Evolutionary conservation across 2,888 invertebrate genomes (phyloP).

Genomic region (Noctua fimbriata): DNA sequence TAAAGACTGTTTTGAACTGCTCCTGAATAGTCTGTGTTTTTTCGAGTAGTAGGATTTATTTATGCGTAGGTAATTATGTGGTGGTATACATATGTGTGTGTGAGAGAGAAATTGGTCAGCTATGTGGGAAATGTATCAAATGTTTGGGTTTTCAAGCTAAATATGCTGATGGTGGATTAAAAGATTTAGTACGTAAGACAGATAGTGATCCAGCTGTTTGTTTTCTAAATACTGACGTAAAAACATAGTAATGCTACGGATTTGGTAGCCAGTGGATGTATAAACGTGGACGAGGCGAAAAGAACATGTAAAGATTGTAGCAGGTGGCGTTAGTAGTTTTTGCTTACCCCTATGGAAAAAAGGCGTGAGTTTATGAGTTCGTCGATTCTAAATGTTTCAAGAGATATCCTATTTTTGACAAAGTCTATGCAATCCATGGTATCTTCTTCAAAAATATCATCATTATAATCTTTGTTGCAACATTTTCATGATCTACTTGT

Average conservation of each 20-base stretch:
- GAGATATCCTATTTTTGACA: neutral
- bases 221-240: neutral
- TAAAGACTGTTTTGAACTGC: constrained; percentile 46
- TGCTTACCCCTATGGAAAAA: neutral
- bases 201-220: constrained; percentile 18
- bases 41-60: constrained; percentile 40
- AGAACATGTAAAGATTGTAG: neutral
- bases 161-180: constrained; percentile 3
- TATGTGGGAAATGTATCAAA: constrained; percentile 8
- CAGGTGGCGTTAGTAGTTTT: neutral
- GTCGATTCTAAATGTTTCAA: neutral
- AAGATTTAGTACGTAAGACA: constrained; percentile 14
- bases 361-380: neutral
- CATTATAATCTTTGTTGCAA: neutral
- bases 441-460: neutral
- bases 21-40: constrained; percentile 44
- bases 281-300: neutral
- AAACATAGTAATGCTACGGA: neutral
- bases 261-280: neutral
- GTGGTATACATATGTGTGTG: neutral
- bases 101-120: neutral
- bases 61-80: constrained; percentile 27
- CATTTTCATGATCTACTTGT: neutral
- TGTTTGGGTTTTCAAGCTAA: constrained; percentile 26
- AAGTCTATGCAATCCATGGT: neutral